Conservation (phyloP, 1,140 invertebrate genomes). For the Macrobrachium rosenbergii region DNA sequence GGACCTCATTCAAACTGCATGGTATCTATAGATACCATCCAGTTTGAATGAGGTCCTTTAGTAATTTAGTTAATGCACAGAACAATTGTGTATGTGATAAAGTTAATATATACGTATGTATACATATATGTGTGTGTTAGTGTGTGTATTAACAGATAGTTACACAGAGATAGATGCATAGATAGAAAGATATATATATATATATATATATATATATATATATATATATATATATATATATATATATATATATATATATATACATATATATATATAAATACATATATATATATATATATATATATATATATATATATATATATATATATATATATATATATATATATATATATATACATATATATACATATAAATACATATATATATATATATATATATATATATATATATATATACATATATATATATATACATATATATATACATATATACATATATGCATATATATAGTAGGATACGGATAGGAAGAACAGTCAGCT, state of each 20-base stretch:
- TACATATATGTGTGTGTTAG: too few relatives aligned
- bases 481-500: too few relatives aligned
- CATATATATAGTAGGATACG: too few relatives aligned
- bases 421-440: constrained; percentile 8
- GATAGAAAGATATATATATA: too few relatives aligned
- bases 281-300: constrained; percentile 24
- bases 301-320: constrained; percentile 20
- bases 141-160: too few relatives aligned
- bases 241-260: not conserved
- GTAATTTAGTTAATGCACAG: too few relatives aligned
- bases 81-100: too few relatives aligned
- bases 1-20: too few relatives aligned
- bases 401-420: constrained; percentile 5
- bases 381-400: constrained; percentile 8
- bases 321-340: constrained; percentile 24
- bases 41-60: too few relatives aligned
- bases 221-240: constrained; percentile 20
- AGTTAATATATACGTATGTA: too few relatives aligned
- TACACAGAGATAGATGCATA: too few relatives aligned
- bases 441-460: not conserved
- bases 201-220: constrained; percentile 21
- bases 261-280: constrained; percentile 14
- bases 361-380: constrained; percentile 13
- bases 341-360: constrained; percentile 24
- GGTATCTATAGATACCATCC: too few relatives aligned